Percentiles rank a stretch among this genome's conserved stretches.
phyloP scores from a whole-genome alignment of 1,140 invertebrate species.

The Luehdorfia chinensis region DNA sequence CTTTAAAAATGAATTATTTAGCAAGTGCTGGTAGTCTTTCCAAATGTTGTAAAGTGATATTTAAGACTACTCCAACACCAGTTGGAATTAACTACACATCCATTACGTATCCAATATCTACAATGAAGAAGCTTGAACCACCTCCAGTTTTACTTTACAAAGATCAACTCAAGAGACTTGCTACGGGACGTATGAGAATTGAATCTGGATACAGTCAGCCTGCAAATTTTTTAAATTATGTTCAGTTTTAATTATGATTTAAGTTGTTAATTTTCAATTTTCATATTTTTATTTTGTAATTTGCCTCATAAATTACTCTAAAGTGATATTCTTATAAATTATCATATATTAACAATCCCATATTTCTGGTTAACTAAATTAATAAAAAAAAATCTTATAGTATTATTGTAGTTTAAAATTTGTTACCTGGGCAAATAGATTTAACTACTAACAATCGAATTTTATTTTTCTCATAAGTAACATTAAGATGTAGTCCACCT shows the following conservation, averaged over 20 bases:
- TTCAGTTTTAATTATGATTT: conserved; percentile 8
- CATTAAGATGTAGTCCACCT: no score
- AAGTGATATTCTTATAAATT: no score
- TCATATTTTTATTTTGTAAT: no score
- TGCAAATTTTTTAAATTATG: conserved; percentile 11
- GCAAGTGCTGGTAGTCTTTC: conserved; percentile 35
- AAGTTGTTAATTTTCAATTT: no score
- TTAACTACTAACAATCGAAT: no score
- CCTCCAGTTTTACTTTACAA: conserved; percentile 15
- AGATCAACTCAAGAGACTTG: conserved; percentile 22
- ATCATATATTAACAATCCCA: no score
- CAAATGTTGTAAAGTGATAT: conserved; percentile 32
- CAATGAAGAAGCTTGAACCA: conserved; percentile 3
- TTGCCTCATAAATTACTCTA: no score
- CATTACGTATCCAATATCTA: conserved; percentile 18
- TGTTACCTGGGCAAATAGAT: no score
- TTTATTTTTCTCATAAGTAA: no score
- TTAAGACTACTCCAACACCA: conserved; percentile 36
- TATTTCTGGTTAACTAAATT: no score
- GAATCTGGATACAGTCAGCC: conserved; percentile 18
- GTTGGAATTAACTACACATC: conserved; percentile 20
- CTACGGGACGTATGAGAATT: conserved; percentile 30
- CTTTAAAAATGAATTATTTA: conserved; percentile 39
- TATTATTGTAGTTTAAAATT: no score
- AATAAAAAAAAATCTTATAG: no score